phyloP scores from a whole-genome alignment of 2,797 vertebrate genomes.

The Alauda arvensis region DNA sequence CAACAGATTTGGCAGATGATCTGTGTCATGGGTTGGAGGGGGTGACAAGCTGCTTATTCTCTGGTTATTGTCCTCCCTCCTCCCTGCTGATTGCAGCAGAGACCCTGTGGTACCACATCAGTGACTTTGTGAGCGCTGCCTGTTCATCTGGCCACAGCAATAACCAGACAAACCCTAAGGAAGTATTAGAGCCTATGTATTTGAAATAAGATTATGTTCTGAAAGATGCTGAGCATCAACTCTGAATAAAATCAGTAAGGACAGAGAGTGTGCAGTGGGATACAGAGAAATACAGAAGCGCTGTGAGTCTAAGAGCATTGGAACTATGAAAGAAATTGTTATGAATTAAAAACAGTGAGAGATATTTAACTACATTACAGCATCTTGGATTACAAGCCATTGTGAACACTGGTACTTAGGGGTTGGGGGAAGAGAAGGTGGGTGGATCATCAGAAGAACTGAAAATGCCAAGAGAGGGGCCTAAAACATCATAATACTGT shows the following conservation, averaged over 20 bases:
- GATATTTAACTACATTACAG: background rate
- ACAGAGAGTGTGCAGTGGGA: background rate
- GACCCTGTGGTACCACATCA: background rate
- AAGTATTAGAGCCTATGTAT: background rate
- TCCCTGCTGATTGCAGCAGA: background rate
- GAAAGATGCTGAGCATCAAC: background rate
- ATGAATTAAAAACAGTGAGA: background rate
- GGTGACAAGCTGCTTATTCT: background rate
- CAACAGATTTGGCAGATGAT: background rate
- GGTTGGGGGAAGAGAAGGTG: background rate
- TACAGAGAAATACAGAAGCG: background rate
- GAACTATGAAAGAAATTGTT: background rate
- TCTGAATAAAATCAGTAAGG: background rate
- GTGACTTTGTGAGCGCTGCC: background rate
- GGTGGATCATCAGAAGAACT: background rate
- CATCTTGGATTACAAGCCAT: background rate
- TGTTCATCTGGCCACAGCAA: background rate
- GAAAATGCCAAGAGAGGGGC: background rate
- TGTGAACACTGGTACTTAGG: background rate
- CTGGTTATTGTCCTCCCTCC: background rate
- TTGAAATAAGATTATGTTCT: background rate
- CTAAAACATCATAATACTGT: background rate
- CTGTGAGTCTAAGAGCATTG: background rate
- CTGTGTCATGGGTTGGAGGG: background rate
- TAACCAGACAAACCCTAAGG: background rate